Conservation (phyloP, 2,113 vertebrate species). For the Crotalus helleri region DNA sequence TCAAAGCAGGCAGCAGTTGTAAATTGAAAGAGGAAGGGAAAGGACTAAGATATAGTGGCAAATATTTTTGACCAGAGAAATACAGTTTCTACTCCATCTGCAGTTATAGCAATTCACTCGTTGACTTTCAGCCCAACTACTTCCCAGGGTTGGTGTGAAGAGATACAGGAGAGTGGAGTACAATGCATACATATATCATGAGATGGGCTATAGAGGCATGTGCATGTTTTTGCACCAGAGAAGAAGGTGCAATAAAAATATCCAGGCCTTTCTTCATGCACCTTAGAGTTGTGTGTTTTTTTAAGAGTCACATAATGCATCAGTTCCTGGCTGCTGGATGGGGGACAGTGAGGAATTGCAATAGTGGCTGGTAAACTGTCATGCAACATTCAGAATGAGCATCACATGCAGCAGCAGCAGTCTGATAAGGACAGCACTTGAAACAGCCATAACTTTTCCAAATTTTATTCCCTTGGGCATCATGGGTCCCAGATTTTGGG, state of each 20-base stretch:
- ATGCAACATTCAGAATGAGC: too few relatives aligned
- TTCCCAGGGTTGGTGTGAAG: background rate
- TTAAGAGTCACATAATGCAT: background rate
- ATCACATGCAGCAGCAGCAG: too few relatives aligned
- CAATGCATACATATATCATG: background rate
- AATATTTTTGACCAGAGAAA: background rate
- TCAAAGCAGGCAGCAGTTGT: background rate
- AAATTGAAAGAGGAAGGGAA: background rate
- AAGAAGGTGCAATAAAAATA: background rate
- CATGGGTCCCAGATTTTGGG: too few relatives aligned
- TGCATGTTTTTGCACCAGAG: background rate
- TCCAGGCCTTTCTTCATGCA: background rate
- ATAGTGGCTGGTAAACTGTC: too few relatives aligned
- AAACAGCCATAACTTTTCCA: too few relatives aligned
- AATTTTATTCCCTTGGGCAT: too few relatives aligned
- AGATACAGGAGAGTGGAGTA: background rate
- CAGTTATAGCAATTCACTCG: background rate
- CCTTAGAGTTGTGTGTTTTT: background rate
- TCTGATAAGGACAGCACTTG: too few relatives aligned
- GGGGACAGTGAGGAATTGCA: background rate
- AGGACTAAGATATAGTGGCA: too few relatives aligned
- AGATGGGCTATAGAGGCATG: background rate
- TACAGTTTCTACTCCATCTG: background rate
- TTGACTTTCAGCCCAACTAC: background rate
- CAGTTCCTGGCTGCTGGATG: background rate